phyloP scores from a whole-genome alignment of 2,888 invertebrate genomes.

The Scaeva pyrastri region DNA sequence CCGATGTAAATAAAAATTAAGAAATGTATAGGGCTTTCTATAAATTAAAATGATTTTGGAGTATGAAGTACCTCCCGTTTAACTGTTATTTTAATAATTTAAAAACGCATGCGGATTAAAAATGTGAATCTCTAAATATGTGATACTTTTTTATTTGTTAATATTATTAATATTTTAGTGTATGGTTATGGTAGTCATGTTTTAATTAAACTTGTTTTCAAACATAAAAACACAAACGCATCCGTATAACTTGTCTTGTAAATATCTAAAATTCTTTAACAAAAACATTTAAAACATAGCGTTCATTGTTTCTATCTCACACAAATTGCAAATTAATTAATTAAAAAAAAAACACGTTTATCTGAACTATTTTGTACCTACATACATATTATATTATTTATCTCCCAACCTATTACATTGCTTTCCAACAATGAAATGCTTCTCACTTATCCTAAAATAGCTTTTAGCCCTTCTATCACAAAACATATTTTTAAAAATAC shows the following conservation, averaged over 20 bases:
- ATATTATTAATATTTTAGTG: not conserved
- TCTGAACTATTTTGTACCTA: slow-evolving; percentile 37
- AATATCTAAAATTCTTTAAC: slow-evolving; percentile 36
- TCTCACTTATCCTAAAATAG: slow-evolving; percentile 54
- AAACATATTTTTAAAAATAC: slow-evolving; percentile 8
- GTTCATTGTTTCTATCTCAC: slow-evolving; percentile 16
- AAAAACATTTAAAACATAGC: slow-evolving; percentile 22
- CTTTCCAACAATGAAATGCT: slow-evolving; percentile 55
- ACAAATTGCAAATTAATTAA: slow-evolving; percentile 51
- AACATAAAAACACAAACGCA: slow-evolving; percentile 36
- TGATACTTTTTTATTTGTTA: not conserved
- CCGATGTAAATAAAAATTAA: too few relatives aligned
- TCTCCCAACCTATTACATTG: slow-evolving; percentile 34
- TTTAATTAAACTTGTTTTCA: slow-evolving; percentile 24
- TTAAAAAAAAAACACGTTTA: slow-evolving; percentile 3
- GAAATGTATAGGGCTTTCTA: too few relatives aligned
- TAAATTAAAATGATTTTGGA: too few relatives aligned
- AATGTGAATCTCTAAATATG: not conserved
- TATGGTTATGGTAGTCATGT: not conserved
- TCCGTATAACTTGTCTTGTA: slow-evolving; percentile 41
- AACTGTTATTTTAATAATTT: too few relatives aligned
- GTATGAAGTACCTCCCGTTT: too few relatives aligned
- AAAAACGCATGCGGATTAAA: not conserved
- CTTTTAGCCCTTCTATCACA: slow-evolving; percentile 53
- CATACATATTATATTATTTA: too few relatives aligned